phyloP scores from a whole-genome alignment of 2,888 invertebrate species.

The Oxytorus armatus region DNA sequence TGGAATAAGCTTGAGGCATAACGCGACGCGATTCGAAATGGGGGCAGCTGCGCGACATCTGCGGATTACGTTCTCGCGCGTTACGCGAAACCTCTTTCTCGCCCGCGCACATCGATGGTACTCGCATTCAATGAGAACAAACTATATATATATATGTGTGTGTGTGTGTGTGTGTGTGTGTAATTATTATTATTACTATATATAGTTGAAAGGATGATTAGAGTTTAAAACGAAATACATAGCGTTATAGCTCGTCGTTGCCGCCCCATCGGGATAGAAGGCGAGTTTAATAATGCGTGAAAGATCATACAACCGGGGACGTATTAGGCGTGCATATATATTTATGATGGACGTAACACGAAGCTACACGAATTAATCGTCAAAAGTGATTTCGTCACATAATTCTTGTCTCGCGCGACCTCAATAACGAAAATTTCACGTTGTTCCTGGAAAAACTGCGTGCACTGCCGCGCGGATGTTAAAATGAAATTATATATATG shows the following conservation, averaged over 20 bases:
- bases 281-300: slow-evolving; percentile 57
- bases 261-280: slow-evolving; percentile 36
- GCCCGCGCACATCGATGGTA: slow-evolving; percentile 58
- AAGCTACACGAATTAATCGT: slow-evolving; percentile 53
- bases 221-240: slow-evolving; percentile 55
- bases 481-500: neutral
- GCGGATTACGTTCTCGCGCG: slow-evolving; percentile 77
- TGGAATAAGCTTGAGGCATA: slow-evolving; percentile 46
- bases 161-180: neutral
- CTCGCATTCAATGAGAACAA: slow-evolving; percentile 42
- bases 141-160: slow-evolving; percentile 2
- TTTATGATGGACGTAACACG: slow-evolving; percentile 45
- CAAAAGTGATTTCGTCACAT: slow-evolving; percentile 58
- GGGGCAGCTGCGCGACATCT: slow-evolving; percentile 82
- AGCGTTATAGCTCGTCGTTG: slow-evolving; percentile 34
- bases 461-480: neutral
- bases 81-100: slow-evolving; percentile 68
- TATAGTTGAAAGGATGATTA: slow-evolving; percentile 47
- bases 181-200: slow-evolving; percentile 30
- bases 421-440: slow-evolving; percentile 50
- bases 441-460: slow-evolving; percentile 18
- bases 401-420: slow-evolving; percentile 25
- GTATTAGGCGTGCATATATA: slow-evolving; percentile 31
- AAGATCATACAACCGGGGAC: slow-evolving; percentile 35
- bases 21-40: slow-evolving; percentile 52